Evolutionary conservation across 1,140 invertebrate genomes (phyloP), one percentile per base, ranked within the genome.

Genomic region (Aporrectodea caliginosa): DNA sequence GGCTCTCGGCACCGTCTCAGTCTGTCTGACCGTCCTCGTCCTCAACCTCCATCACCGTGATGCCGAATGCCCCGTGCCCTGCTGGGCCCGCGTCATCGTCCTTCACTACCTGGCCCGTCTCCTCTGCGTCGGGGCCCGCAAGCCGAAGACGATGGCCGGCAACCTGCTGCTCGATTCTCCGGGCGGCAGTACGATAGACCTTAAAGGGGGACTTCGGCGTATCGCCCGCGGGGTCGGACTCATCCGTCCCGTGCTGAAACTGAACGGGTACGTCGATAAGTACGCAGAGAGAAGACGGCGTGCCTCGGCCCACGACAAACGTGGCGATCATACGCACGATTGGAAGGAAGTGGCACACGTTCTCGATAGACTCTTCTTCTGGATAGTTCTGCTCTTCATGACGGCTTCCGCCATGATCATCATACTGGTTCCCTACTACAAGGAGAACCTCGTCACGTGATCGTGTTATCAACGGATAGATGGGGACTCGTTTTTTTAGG

Each of bases 241-340:
- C 70, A 27, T 72, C 76, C 58, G 76, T 77, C 58, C 29, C 76
- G 22, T 71, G 68, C 76, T 77, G 16, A 77, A 72, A 27, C n/a
- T n/a, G n/a, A n/a, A n/a, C n/a, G n/a, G n/a, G n/a, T n/a, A n/a
- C n/a, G 12, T 68, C 12, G 58, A 68, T n/a, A 14, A n/a, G n/a
- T n/a, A n/a, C n/a, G n/a, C n/a, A n/a, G n/a, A n/a, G n/a, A n/a
- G n/a, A n/a, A 72, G 68, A 58, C 76, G 6, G 76, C 76, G 35
- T 77, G 43, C 76, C 76, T 6, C 89, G 91, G 82, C 91, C 90
- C 2, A 91, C 90, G 12, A 90, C 91, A 82, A 90, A 88, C 77
- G 90, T 91, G 16, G 91, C 91, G 35, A 84, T 91, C 34, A 89
- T 91, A 68, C n/a, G n/a, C n/a, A n/a, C 73, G 73, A 75, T 22